Percentiles rank a stretch among this genome's conserved stretches.
Conservation (phyloP, 1,140 invertebrate genomes). For the Phocides pigmalion region DNA sequence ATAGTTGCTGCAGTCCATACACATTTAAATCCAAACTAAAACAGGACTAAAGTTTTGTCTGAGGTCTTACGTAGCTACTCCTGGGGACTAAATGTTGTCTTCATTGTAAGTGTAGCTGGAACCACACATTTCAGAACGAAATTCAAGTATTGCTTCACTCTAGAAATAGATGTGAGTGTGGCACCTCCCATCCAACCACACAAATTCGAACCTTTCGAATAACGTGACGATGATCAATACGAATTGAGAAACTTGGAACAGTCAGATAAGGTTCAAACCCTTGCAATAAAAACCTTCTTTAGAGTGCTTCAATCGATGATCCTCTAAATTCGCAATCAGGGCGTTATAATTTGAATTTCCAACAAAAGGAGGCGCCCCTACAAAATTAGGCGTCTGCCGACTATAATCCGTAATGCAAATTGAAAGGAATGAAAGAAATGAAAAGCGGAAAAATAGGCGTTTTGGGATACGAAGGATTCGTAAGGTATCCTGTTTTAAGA, state of each 20-base stretch:
- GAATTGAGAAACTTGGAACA: neutral
- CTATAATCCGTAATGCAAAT: constrained; percentile 37
- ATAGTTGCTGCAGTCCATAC: no score
- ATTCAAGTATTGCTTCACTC: no score
- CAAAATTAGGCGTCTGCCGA: constrained; percentile 36
- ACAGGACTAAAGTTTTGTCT: no score
- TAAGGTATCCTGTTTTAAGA: neutral
- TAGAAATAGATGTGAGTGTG: no score
- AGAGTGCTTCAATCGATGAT: constrained; percentile 31
- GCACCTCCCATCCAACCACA: no score
- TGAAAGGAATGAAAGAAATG: constrained; percentile 31
- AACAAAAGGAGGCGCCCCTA: constrained; percentile 34
- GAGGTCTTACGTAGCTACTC: no score
- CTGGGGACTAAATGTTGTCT: no score
- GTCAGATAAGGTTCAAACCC: constrained; percentile 17
- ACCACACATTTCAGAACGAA: no score
- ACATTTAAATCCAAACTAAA: no score
- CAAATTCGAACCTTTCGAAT: no score
- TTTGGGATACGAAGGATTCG: constrained; percentile 12
- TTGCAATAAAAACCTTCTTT: constrained; percentile 22
- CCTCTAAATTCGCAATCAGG: constrained; percentile 35
- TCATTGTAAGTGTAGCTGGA: no score
- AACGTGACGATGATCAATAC: no score
- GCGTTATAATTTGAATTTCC: constrained; percentile 36
- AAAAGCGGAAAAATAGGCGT: constrained; percentile 18